These are phyloP conservation scores for Sebastes flavidus DNA, from an alignment of 2,797 vertebrate genomes.

Conservation along the genomic window DNA sequence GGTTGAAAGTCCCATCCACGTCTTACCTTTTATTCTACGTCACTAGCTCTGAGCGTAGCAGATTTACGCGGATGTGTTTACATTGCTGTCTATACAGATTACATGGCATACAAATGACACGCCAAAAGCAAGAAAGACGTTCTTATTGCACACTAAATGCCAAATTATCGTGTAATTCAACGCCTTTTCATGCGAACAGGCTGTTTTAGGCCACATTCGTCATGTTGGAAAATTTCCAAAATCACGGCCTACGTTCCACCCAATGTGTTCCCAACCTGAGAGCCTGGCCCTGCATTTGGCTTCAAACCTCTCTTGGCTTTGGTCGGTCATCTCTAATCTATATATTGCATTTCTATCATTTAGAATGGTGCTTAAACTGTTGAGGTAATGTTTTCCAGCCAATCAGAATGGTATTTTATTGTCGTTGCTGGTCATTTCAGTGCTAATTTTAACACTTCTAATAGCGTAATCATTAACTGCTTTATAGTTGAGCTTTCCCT, in stretches of 20 bases:
- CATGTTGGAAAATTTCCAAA: no score
- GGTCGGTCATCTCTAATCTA: background rate
- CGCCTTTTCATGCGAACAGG: no score
- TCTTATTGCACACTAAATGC: no score
- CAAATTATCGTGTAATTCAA: no score
- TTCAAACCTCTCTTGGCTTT: background rate
- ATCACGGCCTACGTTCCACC: rapidly evolving
- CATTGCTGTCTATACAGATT: no score
- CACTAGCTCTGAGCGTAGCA: no score
- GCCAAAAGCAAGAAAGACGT: no score
- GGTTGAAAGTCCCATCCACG: no score
- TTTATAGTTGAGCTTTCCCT: background rate
- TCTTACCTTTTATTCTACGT: no score
- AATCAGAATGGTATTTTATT: background rate
- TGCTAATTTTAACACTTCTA: background rate
- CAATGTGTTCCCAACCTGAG: background rate
- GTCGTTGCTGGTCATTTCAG: background rate
- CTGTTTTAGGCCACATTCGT: no score
- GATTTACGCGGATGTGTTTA: no score
- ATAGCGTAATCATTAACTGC: background rate
- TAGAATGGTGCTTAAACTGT: background rate
- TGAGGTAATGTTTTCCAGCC: background rate
- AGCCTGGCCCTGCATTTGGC: background rate
- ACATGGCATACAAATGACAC: no score
- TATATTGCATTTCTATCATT: background rate